A percentile compares a stretch with the other conserved stretches of the same genome.
These are phyloP conservation scores for Cnemophilus loriae DNA, from an alignment of 2,113 vertebrate genomes.

Conservation along the genomic window DNA sequence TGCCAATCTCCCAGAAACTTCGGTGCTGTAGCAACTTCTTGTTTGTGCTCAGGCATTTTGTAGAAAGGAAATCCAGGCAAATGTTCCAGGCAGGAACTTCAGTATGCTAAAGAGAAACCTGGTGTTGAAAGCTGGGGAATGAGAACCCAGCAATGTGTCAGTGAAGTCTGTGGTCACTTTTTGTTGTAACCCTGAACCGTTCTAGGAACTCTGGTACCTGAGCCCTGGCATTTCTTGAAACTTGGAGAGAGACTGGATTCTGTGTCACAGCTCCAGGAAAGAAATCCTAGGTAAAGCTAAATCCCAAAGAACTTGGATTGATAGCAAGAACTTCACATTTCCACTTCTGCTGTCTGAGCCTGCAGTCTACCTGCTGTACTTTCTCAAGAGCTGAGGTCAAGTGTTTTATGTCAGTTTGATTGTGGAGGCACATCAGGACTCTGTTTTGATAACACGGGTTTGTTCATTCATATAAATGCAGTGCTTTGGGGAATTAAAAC, in stretches of 20 bases:
- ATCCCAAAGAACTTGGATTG: not conserved
- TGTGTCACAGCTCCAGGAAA: not conserved
- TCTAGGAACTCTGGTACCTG: not conserved
- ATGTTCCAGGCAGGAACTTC: not conserved
- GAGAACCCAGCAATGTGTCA: not conserved
- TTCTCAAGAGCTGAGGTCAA: not conserved
- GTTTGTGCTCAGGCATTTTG: not conserved
- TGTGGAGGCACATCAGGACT: not conserved
- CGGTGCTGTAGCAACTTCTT: not conserved
- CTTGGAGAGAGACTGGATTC: not conserved
- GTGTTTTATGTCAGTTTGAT: not conserved
- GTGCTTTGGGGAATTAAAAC: not conserved
- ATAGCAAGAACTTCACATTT: not conserved
- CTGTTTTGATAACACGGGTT: not conserved
- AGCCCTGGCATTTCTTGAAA: not conserved
- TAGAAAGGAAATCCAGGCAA: not conserved
- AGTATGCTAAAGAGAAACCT: not conserved
- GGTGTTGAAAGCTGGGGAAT: not conserved
- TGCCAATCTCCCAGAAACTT: not conserved
- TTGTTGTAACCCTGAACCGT: not conserved
- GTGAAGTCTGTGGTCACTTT: not conserved
- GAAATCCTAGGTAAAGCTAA: not conserved
- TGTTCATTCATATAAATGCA: not conserved
- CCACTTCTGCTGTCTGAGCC: not conserved
- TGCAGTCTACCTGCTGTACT: not conserved